Base-by-base conservation (phyloP, 2,113 vertebrate genomes). In the Neofelis nebulosa region DNA sequence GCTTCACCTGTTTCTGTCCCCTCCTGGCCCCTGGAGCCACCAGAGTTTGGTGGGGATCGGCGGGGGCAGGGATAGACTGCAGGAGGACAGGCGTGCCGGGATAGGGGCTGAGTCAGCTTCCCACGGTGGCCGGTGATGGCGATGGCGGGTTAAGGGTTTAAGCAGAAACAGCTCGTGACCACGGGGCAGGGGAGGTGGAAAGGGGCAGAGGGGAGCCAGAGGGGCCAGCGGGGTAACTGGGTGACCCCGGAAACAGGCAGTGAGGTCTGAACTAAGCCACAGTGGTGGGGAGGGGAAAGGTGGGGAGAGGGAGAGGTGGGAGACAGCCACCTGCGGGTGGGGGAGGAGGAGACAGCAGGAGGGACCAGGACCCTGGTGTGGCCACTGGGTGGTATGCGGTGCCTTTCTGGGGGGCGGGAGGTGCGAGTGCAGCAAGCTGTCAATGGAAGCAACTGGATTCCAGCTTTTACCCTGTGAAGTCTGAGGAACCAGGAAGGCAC, bases 331-430 rank as follows among this genome's bases (percentile, higher is more conserved):
- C 14, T 14, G 31, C 25, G 15, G 2, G 38, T 7, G 2, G n/a
- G n/a, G 50, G 66, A 41, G 66, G 41, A 31, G 61, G 8, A 31
- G 48, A 4, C 2, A 0, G 52, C 41, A 15, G 41, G 23, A 55
- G 27, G 38, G 69, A 31, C 36, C 61, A 2, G 0, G 16, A 18
- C 12, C 68, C 73, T 45, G 63, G 33, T 45, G 41, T 68, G 38
- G 76, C 5, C n/a, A n/a, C 8, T 18, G n/a, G 38, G 25, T 65
- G 21, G 33, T 3, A 4, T 6, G 2, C 66, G 2, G 0, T 41
- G 55, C 25, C 63, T 23, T 69, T 36, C 81, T 76, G 65, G 19
- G 8, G 36, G 45, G n/a, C 33, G 38, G 38, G 23, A 82, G 10
- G 57, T 41, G 6, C 11, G 86, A 36, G 48, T 8, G n/a, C 45